Evolutionary conservation across 2,113 vertebrate genomes (phyloP).

Genomic region (Podarcis cretensis): DNA sequence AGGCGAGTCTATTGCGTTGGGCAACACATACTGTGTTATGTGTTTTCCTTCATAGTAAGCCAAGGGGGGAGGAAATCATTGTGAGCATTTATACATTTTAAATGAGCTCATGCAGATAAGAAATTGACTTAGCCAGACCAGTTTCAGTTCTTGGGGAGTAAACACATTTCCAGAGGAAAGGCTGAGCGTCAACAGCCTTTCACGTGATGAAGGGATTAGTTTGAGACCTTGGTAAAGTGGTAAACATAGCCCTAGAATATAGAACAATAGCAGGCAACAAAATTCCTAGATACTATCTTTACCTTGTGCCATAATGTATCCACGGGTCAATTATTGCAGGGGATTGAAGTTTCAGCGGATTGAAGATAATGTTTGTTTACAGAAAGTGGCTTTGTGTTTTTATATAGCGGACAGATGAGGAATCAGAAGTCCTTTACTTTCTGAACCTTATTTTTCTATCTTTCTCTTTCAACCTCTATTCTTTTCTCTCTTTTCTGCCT

Average conservation of each 20-base stretch:
- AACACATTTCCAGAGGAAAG: neutral
- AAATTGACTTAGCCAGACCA: neutral
- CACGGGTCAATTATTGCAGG: neutral
- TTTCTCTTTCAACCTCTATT: no score
- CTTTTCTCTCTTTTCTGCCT: no score
- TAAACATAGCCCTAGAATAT: neutral
- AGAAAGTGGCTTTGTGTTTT: no score
- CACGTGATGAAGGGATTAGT: no score
- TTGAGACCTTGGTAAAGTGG: neutral
- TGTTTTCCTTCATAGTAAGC: constrained; percentile 5
- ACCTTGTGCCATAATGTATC: neutral
- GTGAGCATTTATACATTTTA: neutral
- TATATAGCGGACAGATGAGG: no score
- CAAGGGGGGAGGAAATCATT: no score
- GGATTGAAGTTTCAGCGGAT: neutral
- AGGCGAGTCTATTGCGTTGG: constrained; percentile 28
- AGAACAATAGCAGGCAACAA: neutral
- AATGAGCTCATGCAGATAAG: neutral
- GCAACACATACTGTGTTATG: constrained; percentile 10
- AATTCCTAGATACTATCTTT: neutral
- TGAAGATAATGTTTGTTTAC: no score
- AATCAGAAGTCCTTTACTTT: no score
- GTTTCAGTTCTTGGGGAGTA: neutral
- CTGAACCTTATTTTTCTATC: no score
- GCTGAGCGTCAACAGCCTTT: neutral